Evolutionary conservation across 2,797 vertebrate species (phyloP).

Genomic region (Simalia tracyae): DNA sequence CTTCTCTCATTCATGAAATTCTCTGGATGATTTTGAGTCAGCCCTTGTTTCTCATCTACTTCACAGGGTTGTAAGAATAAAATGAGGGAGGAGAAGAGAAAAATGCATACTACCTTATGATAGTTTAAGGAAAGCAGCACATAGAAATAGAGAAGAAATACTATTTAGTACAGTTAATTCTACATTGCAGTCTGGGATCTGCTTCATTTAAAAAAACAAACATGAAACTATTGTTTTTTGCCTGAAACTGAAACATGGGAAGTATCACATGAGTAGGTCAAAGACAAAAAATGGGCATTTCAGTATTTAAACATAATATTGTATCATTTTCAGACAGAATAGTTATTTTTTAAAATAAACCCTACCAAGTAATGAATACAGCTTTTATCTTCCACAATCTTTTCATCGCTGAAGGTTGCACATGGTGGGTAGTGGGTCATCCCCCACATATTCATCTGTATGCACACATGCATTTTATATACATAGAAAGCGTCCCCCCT

Average conservation of each 20-base stretch:
- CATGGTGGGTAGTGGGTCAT: neutral
- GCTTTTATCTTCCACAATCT: neutral
- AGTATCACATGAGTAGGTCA: neutral
- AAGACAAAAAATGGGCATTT: neutral
- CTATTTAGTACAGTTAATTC: neutral
- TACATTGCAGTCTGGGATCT: neutral
- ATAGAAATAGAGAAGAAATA: neutral
- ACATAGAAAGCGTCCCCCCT: neutral
- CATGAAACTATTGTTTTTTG: neutral
- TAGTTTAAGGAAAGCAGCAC: neutral
- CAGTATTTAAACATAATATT: neutral
- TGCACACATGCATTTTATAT: neutral
- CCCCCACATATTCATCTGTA: neutral
- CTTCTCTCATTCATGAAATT: neutral
- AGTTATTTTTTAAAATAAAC: neutral
- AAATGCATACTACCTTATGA: neutral
- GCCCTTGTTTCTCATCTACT: neutral
- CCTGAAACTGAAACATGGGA: neutral
- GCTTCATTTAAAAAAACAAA: neutral
- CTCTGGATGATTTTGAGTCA: neutral
- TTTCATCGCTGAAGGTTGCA: neutral
- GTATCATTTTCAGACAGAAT: neutral
- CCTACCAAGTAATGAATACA: neutral
- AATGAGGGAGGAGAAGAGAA: neutral
- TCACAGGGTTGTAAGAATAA: neutral